phyloP scores from a whole-genome alignment of 2,888 invertebrate species.

The Drosophila histrio region DNA sequence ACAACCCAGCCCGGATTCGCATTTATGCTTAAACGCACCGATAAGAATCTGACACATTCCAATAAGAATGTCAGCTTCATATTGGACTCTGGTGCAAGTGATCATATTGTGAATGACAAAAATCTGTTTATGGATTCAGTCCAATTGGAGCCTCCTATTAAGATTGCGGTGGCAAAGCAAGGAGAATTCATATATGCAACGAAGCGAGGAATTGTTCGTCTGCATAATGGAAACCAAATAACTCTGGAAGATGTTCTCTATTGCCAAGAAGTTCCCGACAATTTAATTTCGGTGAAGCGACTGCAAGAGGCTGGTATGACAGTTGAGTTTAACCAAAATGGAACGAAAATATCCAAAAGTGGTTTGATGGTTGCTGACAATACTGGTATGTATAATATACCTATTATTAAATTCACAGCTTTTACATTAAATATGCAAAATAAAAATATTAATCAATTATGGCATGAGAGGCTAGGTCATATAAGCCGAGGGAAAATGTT shows the following conservation, averaged over 20 bases:
- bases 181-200: neutral
- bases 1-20: slow-evolving; percentile 10
- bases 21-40: slow-evolving; percentile 5
- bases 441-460: no score
- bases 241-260: neutral
- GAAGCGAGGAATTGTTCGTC: neutral
- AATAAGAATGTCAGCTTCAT: neutral
- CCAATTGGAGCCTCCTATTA: neutral
- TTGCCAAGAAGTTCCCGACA: neutral
- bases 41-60: neutral
- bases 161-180: slow-evolving; percentile 5
- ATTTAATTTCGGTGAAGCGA: no score
- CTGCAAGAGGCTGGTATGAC: no score
- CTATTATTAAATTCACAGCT: no score
- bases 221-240: neutral
- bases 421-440: no score
- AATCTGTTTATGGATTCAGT: neutral
- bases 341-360: no score
- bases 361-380: no score
- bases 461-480: neutral
- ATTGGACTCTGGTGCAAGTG: neutral
- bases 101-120: neutral
- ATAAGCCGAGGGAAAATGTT: neutral
- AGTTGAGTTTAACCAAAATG: no score
- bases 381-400: no score